phyloP scores from a whole-genome alignment of 2,113 vertebrate genomes.

The Myotis davidii region DNA sequence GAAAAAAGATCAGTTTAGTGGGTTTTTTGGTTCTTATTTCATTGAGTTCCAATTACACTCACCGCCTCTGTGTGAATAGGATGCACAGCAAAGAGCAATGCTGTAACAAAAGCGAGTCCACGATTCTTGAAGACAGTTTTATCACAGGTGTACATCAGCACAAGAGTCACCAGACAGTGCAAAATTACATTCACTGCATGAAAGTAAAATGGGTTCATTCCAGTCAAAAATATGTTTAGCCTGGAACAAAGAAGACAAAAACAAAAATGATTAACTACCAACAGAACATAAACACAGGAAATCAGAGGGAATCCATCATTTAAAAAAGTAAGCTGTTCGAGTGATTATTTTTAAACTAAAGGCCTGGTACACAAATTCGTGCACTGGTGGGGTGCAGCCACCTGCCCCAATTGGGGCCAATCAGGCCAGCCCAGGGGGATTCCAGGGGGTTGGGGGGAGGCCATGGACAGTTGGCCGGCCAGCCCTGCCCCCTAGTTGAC shows the following conservation, averaged over 20 bases:
- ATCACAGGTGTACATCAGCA: conserved; percentile 93
- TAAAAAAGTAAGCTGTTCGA: conserved; percentile 22
- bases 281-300: not conserved
- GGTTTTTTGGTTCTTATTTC: not conserved
- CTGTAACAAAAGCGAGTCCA: conserved; percentile 89
- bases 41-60: conserved; percentile 81
- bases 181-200: conserved; percentile 93
- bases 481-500: too few species aligned
- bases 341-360: conserved; percentile 39
- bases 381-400: too few species aligned
- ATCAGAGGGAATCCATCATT: not conserved
- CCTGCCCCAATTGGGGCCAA: too few species aligned
- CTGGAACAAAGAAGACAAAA: conserved; percentile 80
- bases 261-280: not conserved
- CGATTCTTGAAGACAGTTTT: conserved; percentile 90
- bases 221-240: conserved; percentile 93
- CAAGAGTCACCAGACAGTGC: conserved; percentile 91
- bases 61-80: conserved; percentile 98
- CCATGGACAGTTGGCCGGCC: too few species aligned
- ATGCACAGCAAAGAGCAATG: conserved; percentile 95
- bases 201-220: conserved; percentile 95
- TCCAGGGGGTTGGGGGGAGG: too few species aligned
- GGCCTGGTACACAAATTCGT: too few species aligned
- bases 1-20: not conserved
- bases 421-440: too few species aligned